Percentiles rank a stretch among this genome's conserved stretches.
Conservation (phyloP, 2,797 vertebrate genomes). For the Triplophysa bombifrons region DNA sequence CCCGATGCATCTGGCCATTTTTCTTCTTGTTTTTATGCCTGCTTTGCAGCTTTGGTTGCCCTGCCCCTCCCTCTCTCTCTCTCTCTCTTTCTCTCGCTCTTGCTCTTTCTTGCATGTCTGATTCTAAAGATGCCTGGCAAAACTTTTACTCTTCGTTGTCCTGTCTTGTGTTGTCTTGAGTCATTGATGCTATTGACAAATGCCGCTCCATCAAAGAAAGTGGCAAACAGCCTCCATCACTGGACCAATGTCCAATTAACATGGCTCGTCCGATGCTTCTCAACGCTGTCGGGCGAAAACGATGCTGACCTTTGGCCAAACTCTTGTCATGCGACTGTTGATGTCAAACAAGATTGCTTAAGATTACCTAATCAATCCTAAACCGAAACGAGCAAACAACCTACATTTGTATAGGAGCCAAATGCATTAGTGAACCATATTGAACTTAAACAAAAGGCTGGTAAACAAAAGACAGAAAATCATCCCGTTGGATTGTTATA, state of each 20-base stretch:
- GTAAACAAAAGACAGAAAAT: no score
- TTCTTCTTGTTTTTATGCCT: slow-evolving; percentile 14
- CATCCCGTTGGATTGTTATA: no score
- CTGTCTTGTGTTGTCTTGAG: slow-evolving; percentile 39
- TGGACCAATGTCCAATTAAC: slow-evolving; percentile 19
- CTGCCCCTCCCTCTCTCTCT: slow-evolving; percentile 30
- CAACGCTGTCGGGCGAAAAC: not conserved
- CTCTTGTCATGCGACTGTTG: slow-evolving; percentile 11
- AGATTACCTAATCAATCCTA: slow-evolving; percentile 26
- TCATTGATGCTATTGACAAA: slow-evolving; percentile 54
- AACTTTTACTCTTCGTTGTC: slow-evolving; percentile 25
- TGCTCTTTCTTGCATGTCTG: slow-evolving; percentile 19
- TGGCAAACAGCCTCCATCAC: slow-evolving; percentile 49
- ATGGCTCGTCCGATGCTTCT: not conserved
- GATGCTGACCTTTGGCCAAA: slow-evolving; percentile 19
- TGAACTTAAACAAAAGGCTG: not conserved
- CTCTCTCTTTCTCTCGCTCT: not conserved
- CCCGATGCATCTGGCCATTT: slow-evolving; percentile 49
- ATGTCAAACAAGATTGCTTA: slow-evolving; percentile 18
- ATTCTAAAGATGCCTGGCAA: slow-evolving; percentile 35
- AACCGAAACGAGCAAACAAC: slow-evolving; percentile 3
- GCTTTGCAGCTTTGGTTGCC: slow-evolving; percentile 14
- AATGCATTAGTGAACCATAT: not conserved
- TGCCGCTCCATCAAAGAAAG: slow-evolving; percentile 52
- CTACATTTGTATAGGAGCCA: not conserved